These are phyloP conservation scores for Gymnarchus niloticus DNA, from an alignment of 2,113 vertebrate genomes.

Conservation along the genomic window DNA sequence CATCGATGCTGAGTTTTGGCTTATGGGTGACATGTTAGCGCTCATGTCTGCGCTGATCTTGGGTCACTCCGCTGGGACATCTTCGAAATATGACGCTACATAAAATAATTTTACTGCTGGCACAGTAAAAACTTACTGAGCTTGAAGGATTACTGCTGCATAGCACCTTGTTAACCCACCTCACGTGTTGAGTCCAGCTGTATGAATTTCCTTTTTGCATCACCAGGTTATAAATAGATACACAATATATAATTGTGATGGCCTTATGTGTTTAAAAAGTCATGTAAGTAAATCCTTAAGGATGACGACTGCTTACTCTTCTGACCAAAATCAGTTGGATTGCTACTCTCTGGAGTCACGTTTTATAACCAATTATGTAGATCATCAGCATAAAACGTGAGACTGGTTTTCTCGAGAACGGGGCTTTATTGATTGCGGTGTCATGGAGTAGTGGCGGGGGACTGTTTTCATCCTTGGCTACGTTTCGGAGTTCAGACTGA, in stretches of 20 bases:
- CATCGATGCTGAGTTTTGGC: background rate
- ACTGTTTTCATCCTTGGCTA: background rate
- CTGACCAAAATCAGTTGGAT: background rate
- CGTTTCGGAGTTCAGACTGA: background rate
- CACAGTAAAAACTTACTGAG: conserved; percentile 1
- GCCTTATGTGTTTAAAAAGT: background rate
- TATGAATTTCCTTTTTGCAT: background rate
- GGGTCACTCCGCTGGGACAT: conserved; percentile 7
- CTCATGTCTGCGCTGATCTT: background rate
- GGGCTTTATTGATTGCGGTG: background rate
- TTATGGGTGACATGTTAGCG: background rate
- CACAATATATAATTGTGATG: background rate
- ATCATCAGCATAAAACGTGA: background rate
- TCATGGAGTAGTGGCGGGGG: background rate
- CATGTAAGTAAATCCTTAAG: background rate
- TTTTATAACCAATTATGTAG: background rate
- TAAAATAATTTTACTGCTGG: background rate
- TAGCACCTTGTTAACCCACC: background rate
- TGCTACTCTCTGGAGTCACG: background rate
- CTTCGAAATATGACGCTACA: background rate
- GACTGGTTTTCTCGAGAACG: background rate
- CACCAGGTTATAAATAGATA: background rate
- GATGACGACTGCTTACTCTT: background rate
- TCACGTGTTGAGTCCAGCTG: background rate
- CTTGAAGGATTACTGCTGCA: background rate